These are phyloP conservation scores for Chinchilla lanigera DNA, from an alignment of 2,113 vertebrate species.

Conservation along the genomic window DNA sequence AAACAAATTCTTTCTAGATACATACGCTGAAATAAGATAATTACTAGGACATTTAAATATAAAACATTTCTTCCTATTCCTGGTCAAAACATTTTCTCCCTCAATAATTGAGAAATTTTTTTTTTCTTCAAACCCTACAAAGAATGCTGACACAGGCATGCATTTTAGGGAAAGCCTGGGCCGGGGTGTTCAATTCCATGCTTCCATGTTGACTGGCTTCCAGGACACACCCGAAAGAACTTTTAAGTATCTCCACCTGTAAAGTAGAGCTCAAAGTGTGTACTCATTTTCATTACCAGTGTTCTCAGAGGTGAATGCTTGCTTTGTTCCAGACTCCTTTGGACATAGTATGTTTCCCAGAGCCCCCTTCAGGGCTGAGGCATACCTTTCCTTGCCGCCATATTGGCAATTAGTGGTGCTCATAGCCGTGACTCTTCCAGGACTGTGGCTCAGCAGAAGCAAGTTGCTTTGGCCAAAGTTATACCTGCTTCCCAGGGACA, in stretches of 20 bases:
- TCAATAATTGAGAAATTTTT: not conserved
- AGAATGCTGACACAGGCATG: not conserved
- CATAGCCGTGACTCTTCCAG: not conserved
- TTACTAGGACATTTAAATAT: constrained; percentile 8
- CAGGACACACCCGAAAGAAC: not conserved
- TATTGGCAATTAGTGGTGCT: not conserved
- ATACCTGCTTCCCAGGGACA: not conserved
- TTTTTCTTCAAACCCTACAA: not conserved
- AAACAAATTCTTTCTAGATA: not conserved
- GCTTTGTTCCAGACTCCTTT: not conserved
- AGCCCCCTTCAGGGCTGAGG: not conserved
- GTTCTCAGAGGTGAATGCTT: not conserved
- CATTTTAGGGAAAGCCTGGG: not conserved
- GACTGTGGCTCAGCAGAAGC: not conserved
- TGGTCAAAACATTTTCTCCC: not conserved
- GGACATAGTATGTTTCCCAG: not conserved
- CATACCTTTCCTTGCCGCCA: not conserved
- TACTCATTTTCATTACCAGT: not conserved
- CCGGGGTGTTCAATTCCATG: not conserved
- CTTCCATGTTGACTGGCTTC: not conserved
- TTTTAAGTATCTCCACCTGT: not conserved
- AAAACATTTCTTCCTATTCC: not conserved
- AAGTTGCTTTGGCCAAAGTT: not conserved
- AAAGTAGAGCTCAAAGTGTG: not conserved
- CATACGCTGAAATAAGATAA: not conserved